phyloP scores from a whole-genome alignment of 1,140 invertebrate genomes.

The Zaprionus nigranus region DNA sequence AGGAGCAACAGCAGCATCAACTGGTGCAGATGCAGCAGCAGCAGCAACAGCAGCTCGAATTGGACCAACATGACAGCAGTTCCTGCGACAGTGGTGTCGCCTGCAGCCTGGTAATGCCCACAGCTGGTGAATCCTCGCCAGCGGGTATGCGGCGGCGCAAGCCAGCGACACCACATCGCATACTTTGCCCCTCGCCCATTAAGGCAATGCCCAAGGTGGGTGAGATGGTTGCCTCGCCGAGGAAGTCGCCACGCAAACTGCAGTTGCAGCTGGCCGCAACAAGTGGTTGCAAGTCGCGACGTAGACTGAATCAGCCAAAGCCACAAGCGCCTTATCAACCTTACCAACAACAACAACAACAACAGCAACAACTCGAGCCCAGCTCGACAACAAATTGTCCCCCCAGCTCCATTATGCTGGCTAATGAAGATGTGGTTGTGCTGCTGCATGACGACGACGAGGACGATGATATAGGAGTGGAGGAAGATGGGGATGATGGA shows the following conservation, averaged over 20 bases:
- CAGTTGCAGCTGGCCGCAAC: slow-evolving; percentile 54
- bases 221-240: slow-evolving; percentile 53
- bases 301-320: slow-evolving; percentile 82
- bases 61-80: slow-evolving; percentile 79
- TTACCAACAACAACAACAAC: slow-evolving; percentile 13
- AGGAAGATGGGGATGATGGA: slow-evolving; percentile 58
- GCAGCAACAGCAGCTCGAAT: slow-evolving; percentile 36
- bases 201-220: slow-evolving; percentile 60
- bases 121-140: slow-evolving; percentile 33
- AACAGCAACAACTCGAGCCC: neutral
- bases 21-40: slow-evolving; percentile 7
- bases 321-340: slow-evolving; percentile 73
- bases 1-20: slow-evolving; percentile 10
- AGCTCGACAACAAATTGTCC: neutral
- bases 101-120: slow-evolving; percentile 43
- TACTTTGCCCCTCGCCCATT: slow-evolving; percentile 80
- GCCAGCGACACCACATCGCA: slow-evolving; percentile 83
- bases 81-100: slow-evolving; percentile 84
- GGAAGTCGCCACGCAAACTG: slow-evolving; percentile 74
- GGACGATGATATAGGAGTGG: slow-evolving; percentile 41
- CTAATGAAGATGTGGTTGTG: slow-evolving; percentile 45
- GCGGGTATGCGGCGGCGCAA: slow-evolving; percentile 62
- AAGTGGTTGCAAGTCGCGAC: slow-evolving; percentile 67
- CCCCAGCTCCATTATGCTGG: slow-evolving; percentile 27
- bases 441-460: slow-evolving; percentile 51